These are phyloP conservation scores for Cephalopholis sonnerati DNA, from an alignment of 2,113 vertebrate genomes.

Conservation along the genomic window DNA sequence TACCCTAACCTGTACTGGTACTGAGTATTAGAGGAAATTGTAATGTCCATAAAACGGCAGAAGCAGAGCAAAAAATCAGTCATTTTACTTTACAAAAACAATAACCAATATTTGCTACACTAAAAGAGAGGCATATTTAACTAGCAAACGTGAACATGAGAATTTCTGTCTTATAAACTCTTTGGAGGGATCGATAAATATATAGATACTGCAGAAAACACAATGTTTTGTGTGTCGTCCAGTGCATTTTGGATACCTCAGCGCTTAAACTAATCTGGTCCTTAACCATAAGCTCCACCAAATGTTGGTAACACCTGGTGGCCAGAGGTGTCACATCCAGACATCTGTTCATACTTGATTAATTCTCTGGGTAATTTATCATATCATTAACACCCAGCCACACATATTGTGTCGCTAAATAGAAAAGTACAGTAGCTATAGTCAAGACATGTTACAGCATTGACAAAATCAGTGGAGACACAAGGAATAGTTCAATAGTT, in stretches of 20 bases:
- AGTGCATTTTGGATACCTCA: slow-evolving; percentile 22
- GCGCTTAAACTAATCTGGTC: slow-evolving; percentile 20
- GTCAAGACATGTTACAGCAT: background rate
- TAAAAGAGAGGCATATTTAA: background rate
- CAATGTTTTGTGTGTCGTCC: background rate
- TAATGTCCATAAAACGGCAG: background rate
- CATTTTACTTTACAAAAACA: background rate
- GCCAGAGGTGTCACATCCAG: slow-evolving; percentile 41
- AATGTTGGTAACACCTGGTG: slow-evolving; percentile 43
- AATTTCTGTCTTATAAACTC: background rate
- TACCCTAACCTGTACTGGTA: slow-evolving; percentile 1
- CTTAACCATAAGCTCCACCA: slow-evolving; percentile 28
- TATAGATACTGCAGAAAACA: background rate
- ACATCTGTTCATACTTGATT: slow-evolving; percentile 53
- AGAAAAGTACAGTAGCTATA: background rate
- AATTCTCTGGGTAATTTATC: slow-evolving; percentile 48
- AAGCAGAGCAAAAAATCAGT: background rate
- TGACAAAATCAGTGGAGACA: background rate
- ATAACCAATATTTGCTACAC: background rate
- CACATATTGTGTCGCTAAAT: background rate
- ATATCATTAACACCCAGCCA: slow-evolving; percentile 30
- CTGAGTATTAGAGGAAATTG: background rate
- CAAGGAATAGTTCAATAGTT: background rate
- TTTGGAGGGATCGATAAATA: background rate
- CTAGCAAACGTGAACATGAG: background rate